phyloP scores from a whole-genome alignment of 1,140 invertebrate genomes.

The Myzus persicae region DNA sequence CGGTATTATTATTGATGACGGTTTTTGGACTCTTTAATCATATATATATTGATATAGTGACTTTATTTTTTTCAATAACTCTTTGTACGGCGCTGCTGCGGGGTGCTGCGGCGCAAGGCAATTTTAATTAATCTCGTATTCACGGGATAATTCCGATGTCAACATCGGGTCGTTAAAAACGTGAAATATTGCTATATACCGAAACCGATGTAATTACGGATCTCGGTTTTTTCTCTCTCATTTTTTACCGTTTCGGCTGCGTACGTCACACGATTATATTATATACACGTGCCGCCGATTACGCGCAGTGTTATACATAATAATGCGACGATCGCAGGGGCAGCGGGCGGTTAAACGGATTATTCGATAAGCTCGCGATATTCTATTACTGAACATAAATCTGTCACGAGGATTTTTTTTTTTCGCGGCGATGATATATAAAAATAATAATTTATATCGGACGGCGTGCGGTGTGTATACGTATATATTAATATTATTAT shows the following conservation, averaged over 20 bases:
- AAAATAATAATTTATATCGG: background rate
- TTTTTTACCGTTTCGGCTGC: constrained; percentile 8
- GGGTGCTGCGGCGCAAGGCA: background rate
- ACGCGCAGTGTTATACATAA: constrained; percentile 13
- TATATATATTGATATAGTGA: background rate
- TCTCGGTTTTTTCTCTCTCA: background rate
- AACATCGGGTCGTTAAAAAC: background rate
- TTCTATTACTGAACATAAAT: constrained; percentile 28
- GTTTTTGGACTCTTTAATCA: background rate
- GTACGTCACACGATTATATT: background rate
- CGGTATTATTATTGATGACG: background rate
- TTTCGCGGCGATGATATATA: background rate
- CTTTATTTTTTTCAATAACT: constrained; percentile 20
- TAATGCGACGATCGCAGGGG: background rate
- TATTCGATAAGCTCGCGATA: constrained; percentile 36
- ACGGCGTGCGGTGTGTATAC: background rate
- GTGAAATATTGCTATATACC: constrained; percentile 38
- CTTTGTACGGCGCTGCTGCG: background rate
- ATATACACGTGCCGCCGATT: constrained; percentile 34
- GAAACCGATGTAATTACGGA: constrained; percentile 30
- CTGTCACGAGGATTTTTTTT: background rate
- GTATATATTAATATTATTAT: background rate
- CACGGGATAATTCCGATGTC: background rate
- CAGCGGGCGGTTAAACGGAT: background rate
- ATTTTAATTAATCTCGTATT: constrained; percentile 33